Percentiles rank a stretch among this genome's conserved stretches.
phyloP scores from a whole-genome alignment of 2,113 vertebrate genomes.

The Acanthochromis polyacanthus region DNA sequence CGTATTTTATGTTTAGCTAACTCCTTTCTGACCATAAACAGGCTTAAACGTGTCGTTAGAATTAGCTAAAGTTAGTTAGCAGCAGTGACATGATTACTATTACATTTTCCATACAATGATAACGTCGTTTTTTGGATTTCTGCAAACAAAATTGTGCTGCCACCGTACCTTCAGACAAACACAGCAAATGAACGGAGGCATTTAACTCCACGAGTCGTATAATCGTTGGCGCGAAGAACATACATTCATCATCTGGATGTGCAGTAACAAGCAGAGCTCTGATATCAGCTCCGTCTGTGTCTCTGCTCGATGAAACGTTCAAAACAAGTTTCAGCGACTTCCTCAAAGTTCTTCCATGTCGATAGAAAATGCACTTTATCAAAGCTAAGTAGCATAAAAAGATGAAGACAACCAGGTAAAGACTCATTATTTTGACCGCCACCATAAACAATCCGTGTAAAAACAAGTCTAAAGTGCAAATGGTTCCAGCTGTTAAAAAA shows the following conservation, averaged over 20 bases:
- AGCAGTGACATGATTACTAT: background rate
- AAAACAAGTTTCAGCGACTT: conserved; percentile 41
- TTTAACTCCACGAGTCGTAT: conserved; percentile 83
- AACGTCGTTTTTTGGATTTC: accelerated
- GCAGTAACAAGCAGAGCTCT: conserved; percentile 90
- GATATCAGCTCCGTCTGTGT: conserved; percentile 11
- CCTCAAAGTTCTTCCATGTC: conserved; percentile 33
- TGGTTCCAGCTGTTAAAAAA: conserved; percentile 68
- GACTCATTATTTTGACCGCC: conserved; percentile 78
- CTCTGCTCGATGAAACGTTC: conserved; percentile 4
- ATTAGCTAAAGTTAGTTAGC: background rate
- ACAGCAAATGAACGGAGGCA: conserved; percentile 87
- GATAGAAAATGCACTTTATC: conserved; percentile 70
- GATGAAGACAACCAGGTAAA: conserved; percentile 59
- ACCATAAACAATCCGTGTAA: conserved; percentile 77
- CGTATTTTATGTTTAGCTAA: background rate
- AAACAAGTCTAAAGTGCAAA: conserved; percentile 19
- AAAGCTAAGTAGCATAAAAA: conserved; percentile 64
- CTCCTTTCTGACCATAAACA: background rate
- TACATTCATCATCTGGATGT: conserved; percentile 96
- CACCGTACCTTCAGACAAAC: conserved; percentile 92
- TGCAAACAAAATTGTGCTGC: background rate
- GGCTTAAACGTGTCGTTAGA: background rate
- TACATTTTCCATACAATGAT: background rate
- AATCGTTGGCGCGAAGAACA: conserved; percentile 95